A percentile compares a stretch with the other conserved stretches of the same genome.
Conservation (phyloP, 2,113 vertebrate species). For the Atrichornis clamosus region DNA sequence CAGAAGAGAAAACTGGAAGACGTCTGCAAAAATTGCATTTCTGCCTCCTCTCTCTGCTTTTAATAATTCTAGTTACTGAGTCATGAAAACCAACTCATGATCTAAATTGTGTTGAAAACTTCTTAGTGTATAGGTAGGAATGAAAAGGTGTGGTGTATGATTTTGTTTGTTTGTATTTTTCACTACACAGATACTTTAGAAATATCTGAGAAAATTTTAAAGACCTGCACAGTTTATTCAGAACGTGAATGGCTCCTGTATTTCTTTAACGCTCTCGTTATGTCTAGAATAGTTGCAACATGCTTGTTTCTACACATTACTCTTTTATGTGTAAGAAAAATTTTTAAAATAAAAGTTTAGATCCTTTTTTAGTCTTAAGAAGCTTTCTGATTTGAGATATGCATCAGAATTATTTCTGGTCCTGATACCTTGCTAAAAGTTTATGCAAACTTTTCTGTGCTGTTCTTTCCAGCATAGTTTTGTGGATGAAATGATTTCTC, state of each 20-base stretch:
- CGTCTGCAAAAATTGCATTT: neutral
- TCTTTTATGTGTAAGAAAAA: neutral
- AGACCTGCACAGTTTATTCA: neutral
- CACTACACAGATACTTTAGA: neutral
- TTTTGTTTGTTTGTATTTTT: neutral
- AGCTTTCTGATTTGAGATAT: neutral
- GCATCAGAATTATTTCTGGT: neutral
- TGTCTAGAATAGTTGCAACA: neutral
- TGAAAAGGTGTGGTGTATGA: neutral
- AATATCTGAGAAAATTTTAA: neutral
- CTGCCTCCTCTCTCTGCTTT: neutral
- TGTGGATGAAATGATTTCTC: neutral
- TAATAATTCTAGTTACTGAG: neutral
- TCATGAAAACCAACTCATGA: neutral
- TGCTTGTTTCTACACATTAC: neutral
- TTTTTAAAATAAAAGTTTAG: neutral
- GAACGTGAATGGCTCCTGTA: neutral
- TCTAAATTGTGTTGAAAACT: neutral
- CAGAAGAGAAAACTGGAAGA: neutral
- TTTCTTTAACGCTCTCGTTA: neutral
- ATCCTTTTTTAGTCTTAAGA: neutral
- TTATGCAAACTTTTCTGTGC: neutral
- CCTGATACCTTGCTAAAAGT: neutral
- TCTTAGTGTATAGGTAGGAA: neutral
- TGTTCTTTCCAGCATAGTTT: neutral